Evolutionary conservation across 2,113 vertebrate genomes (phyloP).

Genomic region (Erythrocercus mccallii): DNA sequence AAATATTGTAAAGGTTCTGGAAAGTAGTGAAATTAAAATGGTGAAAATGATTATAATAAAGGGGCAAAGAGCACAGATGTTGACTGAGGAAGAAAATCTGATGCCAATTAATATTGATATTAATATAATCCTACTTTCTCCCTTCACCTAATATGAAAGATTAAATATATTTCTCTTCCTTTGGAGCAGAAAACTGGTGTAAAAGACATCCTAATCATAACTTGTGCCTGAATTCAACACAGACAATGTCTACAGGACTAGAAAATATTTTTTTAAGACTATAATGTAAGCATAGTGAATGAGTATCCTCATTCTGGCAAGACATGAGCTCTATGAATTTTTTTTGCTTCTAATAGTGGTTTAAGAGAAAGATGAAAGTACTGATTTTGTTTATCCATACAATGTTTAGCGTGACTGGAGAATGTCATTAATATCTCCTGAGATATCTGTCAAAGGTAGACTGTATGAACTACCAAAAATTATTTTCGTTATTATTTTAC

Average conservation of each 20-base stretch:
- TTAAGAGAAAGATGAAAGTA: neutral
- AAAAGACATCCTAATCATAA: neutral
- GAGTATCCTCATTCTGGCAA: neutral
- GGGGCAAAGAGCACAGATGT: neutral
- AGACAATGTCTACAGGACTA: neutral
- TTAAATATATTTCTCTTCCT: neutral
- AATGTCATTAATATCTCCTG: neutral
- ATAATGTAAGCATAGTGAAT: neutral
- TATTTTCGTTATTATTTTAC: neutral
- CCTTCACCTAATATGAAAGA: neutral
- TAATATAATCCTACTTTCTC: neutral
- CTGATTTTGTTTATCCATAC: neutral
- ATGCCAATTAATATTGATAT: neutral
- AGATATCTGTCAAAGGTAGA: neutral
- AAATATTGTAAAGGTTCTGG: neutral
- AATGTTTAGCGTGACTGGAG: accelerated
- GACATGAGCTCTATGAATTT: neutral
- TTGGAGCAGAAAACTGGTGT: neutral
- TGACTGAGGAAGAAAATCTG: neutral
- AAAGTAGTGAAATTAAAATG: neutral
- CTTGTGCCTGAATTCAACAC: neutral
- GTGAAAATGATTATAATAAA: neutral
- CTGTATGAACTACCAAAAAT: neutral
- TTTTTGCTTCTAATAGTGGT: neutral
- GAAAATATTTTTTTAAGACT: neutral